Evolutionary conservation across 2,113 vertebrate genomes (phyloP), one percentile per base, ranked within the genome.

Genomic region (Ptychochromis oligacanthus): DNA sequence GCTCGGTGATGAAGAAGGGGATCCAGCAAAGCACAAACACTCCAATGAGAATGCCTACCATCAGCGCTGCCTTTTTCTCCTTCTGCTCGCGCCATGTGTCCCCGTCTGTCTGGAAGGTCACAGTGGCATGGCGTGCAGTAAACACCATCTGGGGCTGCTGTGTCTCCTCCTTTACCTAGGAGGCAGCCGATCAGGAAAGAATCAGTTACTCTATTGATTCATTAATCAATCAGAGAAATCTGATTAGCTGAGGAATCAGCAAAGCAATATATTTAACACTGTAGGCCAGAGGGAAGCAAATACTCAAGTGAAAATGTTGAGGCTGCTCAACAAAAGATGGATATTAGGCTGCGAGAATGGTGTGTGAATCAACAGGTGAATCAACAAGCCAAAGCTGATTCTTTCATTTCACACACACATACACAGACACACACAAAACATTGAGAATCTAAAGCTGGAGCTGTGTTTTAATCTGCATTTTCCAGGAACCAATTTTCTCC

Each of bases 11-110:
- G 94, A 99, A 99, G 96, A 99, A 99, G 4, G 98, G 98, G 77
- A 97, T 97, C 98, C 98, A 99, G 93, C 98, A 99, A 58, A 99
- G 96, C 18, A 97, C 97, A 0, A 99, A 99, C 79, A 99, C 98
- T 2, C 97, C 98, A 0, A 98, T 99, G 78, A 99, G 94, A 89
- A 99, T 96, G 87, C 98, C 98, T 74, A 99, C 97, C 98, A 97
- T 99, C 38, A 99, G 94, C 2, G 98, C 98, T 0, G 98, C 98
- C 72, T 93, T 96, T 89, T 96, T 97, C 91, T 99, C 98, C 91
- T 98, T 99, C 96, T 98, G 98, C 86, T 99, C 98, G 17, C 97
- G 94, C 98, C 97, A 98, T 0, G 97, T 96, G 83, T 98, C 97
- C 6, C 97, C 97, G 0, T 98, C 97, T 0, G 97, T 97, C 96